These are phyloP conservation scores for Polymixis flavicincta DNA, from an alignment of 2,888 invertebrate species.

Conservation along the genomic window DNA sequence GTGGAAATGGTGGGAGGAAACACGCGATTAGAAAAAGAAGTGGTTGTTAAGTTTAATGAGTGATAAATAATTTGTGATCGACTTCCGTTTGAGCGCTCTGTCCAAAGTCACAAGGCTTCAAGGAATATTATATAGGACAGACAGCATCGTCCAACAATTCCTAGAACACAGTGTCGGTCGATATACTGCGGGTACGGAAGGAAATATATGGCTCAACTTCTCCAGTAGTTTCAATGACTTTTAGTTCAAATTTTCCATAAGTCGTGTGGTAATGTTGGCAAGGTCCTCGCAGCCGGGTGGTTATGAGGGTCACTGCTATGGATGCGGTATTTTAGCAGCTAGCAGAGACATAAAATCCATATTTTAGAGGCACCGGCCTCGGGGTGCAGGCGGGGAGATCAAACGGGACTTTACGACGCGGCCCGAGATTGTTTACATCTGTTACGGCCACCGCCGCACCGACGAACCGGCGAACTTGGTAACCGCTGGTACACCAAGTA, in stretches of 20 bases:
- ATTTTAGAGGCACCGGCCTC: slow-evolving; percentile 85
- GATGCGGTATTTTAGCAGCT: slow-evolving; percentile 88
- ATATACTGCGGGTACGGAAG: slow-evolving; percentile 12
- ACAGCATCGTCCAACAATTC: not conserved
- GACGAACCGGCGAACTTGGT: slow-evolving; percentile 81
- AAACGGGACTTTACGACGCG: slow-evolving; percentile 89
- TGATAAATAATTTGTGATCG: not conserved
- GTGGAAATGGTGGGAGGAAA: slow-evolving; percentile 12
- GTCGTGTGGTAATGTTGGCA: slow-evolving; percentile 57
- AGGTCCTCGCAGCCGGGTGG: slow-evolving; percentile 68
- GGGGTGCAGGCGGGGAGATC: slow-evolving; percentile 83
- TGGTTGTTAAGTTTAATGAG: not conserved
- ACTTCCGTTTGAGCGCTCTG: not conserved
- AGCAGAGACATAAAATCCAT: slow-evolving; percentile 88
- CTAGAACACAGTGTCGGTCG: not conserved
- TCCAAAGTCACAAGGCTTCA: too few species aligned
- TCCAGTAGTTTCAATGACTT: slow-evolving; percentile 58
- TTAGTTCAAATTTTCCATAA: slow-evolving; percentile 60
- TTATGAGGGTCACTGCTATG: slow-evolving; percentile 85
- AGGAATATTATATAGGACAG: not conserved
- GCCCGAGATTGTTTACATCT: slow-evolving; percentile 90
- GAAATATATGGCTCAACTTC: slow-evolving; percentile 38
- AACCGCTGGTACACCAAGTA: slow-evolving; percentile 84
- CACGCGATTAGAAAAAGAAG: slow-evolving; percentile 2
- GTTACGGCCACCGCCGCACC: slow-evolving; percentile 85